phyloP scores from a whole-genome alignment of 1,140 invertebrate species.

The Atta cephalotes region DNA sequence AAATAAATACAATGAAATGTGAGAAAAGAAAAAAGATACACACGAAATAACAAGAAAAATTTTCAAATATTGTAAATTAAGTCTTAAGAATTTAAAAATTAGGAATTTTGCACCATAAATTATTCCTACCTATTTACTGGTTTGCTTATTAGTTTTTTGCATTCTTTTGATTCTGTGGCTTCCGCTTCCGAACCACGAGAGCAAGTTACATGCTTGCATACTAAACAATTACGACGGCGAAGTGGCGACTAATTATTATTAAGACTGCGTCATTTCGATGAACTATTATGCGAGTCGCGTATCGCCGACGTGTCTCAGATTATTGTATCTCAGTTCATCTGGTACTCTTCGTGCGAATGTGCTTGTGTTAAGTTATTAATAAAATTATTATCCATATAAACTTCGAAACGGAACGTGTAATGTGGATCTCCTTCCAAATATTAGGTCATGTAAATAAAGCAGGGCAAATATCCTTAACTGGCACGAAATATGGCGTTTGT shows the following conservation, averaged over 20 bases:
- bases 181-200: background rate
- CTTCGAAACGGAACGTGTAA: background rate
- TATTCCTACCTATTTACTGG: background rate
- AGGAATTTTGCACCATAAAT: background rate
- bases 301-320: slow-evolving; percentile 34
- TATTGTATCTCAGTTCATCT: slow-evolving; percentile 39
- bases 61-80: background rate
- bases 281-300: slow-evolving; percentile 47
- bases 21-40: background rate
- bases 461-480: background rate
- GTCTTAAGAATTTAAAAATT: background rate
- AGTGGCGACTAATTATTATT: slow-evolving; percentile 43
- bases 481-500: background rate
- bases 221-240: slow-evolving; percentile 43
- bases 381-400: slow-evolving; percentile 29
- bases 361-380: slow-evolving; percentile 29
- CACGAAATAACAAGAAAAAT: background rate
- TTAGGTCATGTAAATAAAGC: background rate
- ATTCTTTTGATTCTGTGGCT: background rate
- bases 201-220: slow-evolving; percentile 10
- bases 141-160: background rate
- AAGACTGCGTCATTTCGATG: slow-evolving; percentile 15
- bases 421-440: background rate
- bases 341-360: background rate
- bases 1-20: background rate